Base-by-base conservation (phyloP, 1,140 invertebrate species). In the Drosophila ohnishii region DNA sequence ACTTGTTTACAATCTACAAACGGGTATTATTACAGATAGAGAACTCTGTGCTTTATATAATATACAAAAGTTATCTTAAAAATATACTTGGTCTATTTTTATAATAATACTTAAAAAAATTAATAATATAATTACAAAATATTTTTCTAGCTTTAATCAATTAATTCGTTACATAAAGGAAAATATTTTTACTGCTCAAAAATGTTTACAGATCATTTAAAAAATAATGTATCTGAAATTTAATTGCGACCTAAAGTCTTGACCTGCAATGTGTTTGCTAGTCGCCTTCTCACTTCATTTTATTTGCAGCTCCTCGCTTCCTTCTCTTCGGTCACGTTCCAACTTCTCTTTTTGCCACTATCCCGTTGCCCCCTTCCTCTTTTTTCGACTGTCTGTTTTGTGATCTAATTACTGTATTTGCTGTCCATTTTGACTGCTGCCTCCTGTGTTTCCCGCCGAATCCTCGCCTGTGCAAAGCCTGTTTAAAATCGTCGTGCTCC, bases 401-500 rank as follows among this genome's bases (percentile, higher is more conserved):
- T 86, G 82, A 86, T 86, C 82, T 86, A 86, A 86, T 86, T 86
- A 86, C 80, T 86, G 83, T 87, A 87, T 87, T 87, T 87, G 82
- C 83, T 86, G 83, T 86, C 84, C 75, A 85, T 88, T 76, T 78
- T 83, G 64, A 80, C 67, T 70, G 81, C 75, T 62, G 78, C 73
- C 78, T 69, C 48, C 66, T 70, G 66, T 37, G 22, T 37, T 19
- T 16, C 63, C 65, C 37, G 13, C 37, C 10, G 32, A 25, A 40
- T 48, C 37, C 61, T 55, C 9, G 62, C 37, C 65, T 30, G 28
- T 30, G 3, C 8, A 44, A 69, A 66, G 65, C 65, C 65, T 66
- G 65, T 69, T 69, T 69, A 65, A 69, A 45, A 65, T 53, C 35
- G 61, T 65, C 65, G 62, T 66, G 61, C 44, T 69, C 47, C 19